Evolutionary conservation across 2,888 invertebrate genomes (phyloP).

Genomic region (Anarsia innoxiella): DNA sequence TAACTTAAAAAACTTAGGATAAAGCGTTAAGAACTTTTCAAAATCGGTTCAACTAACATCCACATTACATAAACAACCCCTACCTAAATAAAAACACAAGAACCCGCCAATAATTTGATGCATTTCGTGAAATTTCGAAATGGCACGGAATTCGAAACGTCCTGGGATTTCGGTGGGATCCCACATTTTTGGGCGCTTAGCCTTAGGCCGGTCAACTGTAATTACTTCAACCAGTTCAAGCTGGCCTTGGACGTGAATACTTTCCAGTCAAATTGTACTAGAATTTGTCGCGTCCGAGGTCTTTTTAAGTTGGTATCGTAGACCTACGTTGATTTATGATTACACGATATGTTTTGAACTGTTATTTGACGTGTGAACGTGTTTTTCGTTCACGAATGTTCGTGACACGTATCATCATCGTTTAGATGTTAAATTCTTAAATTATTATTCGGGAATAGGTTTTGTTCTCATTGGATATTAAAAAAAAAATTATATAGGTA

Average conservation of each 20-base stretch:
- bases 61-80: neutral
- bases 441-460: neutral
- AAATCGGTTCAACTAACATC: neutral
- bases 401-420: neutral
- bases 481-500: neutral
- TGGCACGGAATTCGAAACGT: neutral
- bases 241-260: neutral
- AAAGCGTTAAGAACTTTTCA: neutral
- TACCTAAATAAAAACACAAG: neutral
- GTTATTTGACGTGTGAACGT: neutral
- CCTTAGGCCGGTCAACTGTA: slow-evolving; percentile 24
- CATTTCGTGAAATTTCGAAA: neutral
- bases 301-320: neutral
- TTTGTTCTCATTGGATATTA: neutral
- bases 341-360: neutral
- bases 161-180: slow-evolving; percentile 1
- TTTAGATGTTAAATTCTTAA: neutral
- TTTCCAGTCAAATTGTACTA: neutral
- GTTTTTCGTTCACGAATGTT: neutral
- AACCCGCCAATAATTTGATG: neutral
- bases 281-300: neutral
- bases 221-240: neutral
- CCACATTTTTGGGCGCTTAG: slow-evolving; percentile 14
- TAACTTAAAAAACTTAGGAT: neutral
- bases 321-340: slow-evolving; percentile 1